Conservation (phyloP, 2,797 vertebrate genomes). For the Poecilia gillii region DNA sequence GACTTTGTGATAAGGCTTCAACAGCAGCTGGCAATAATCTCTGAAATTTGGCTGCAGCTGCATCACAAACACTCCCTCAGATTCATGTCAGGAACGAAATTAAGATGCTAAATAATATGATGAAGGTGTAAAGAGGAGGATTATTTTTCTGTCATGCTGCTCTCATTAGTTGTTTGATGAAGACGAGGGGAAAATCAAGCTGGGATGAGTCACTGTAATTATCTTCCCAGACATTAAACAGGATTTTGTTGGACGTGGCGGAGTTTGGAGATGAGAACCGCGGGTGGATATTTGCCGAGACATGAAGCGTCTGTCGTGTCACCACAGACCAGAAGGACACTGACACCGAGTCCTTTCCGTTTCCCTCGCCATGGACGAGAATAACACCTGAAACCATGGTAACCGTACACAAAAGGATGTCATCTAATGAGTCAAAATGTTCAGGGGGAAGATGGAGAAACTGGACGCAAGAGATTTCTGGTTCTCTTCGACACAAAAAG, state of each 20-base stretch:
- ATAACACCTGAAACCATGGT: constrained; percentile 19
- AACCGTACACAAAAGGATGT: constrained; percentile 18
- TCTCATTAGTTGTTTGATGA: background rate
- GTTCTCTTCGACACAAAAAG: background rate
- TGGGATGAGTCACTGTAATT: constrained; percentile 1
- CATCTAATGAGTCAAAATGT: background rate
- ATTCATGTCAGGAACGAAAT: constrained; percentile 35
- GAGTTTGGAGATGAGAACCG: background rate
- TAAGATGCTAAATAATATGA: background rate
- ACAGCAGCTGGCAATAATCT: constrained; percentile 60
- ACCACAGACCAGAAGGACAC: constrained; percentile 10
- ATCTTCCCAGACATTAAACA: background rate
- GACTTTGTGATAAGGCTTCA: constrained; percentile 34
- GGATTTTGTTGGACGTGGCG: background rate
- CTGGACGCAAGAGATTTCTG: background rate
- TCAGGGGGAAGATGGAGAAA: background rate
- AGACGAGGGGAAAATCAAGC: constrained; percentile 7
- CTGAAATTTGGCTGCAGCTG: constrained; percentile 60
- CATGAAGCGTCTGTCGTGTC: constrained; percentile 14
- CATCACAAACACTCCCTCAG: constrained; percentile 31
- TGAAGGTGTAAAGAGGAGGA: constrained; percentile 17
- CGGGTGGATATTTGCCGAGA: background rate
- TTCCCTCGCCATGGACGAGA: constrained; percentile 3
- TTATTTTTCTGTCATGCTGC: constrained; percentile 13
- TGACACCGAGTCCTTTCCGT: background rate